phyloP scores from a whole-genome alignment of 2,888 invertebrate genomes.

The Eulithis testata region DNA sequence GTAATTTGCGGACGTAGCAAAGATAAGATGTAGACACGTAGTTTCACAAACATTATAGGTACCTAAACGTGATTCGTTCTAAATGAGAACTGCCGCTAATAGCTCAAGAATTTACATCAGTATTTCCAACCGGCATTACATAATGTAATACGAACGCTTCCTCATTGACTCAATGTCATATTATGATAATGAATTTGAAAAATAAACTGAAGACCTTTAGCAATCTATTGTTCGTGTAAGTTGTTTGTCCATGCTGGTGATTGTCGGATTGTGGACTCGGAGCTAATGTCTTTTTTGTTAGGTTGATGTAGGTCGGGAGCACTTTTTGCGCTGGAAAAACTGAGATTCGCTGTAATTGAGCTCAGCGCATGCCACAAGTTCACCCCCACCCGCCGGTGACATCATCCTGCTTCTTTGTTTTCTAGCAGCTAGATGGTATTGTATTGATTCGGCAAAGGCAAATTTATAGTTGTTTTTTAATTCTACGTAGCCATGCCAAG shows the following conservation, averaged over 20 bases:
- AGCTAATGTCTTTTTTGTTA: slow-evolving; percentile 59
- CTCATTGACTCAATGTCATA: slow-evolving; percentile 52
- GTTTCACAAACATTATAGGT: slow-evolving; percentile 28
- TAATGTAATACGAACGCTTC: slow-evolving; percentile 47
- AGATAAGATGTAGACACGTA: slow-evolving; percentile 39
- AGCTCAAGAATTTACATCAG: slow-evolving; percentile 20
- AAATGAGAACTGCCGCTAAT: slow-evolving; percentile 18
- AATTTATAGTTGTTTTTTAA: slow-evolving; percentile 20
- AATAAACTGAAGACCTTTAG: slow-evolving; percentile 50
- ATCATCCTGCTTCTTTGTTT: slow-evolving; percentile 49
- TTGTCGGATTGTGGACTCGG: slow-evolving; percentile 47
- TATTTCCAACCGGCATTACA: slow-evolving; percentile 36
- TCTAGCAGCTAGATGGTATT: slow-evolving; percentile 13
- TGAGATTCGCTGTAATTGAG: slow-evolving; percentile 55
- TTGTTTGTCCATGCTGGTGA: slow-evolving; percentile 47
- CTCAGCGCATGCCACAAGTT: slow-evolving; percentile 41
- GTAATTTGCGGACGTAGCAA: slow-evolving; percentile 39
- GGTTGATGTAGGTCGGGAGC: slow-evolving; percentile 78
- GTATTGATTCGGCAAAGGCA: slow-evolving; percentile 35
- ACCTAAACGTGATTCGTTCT: slow-evolving; percentile 22
- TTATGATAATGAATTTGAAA: slow-evolving; percentile 56
- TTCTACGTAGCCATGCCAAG: slow-evolving; percentile 23
- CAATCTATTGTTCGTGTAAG: slow-evolving; percentile 45
- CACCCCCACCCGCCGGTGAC: slow-evolving; percentile 48
- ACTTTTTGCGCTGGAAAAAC: slow-evolving; percentile 66